phyloP scores from a whole-genome alignment of 2,113 vertebrate genomes.

The Uropsilus gracilis region DNA sequence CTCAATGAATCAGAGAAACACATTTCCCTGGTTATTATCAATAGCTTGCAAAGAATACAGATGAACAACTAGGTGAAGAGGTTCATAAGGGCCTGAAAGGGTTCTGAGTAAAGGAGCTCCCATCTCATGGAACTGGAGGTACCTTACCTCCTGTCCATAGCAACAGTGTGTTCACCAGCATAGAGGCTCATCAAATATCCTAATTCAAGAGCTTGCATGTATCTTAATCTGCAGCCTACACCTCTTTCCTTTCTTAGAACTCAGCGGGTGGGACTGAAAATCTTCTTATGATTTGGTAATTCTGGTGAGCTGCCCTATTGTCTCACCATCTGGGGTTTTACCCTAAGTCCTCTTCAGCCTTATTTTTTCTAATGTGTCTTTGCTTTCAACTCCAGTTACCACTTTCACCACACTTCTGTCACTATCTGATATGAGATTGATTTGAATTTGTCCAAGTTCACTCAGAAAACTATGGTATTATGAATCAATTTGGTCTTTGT shows the following conservation, averaged over 20 bases:
- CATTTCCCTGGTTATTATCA: not conserved
- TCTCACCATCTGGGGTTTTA: not conserved
- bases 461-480: too few relatives aligned
- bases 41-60: not conserved
- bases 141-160: too few relatives aligned
- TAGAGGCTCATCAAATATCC: not conserved
- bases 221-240: not conserved
- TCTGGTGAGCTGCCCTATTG: not conserved
- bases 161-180: not conserved
- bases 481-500: too few relatives aligned
- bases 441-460: too few relatives aligned
- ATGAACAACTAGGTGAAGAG: too few relatives aligned
- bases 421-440: too few relatives aligned
- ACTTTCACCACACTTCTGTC: not conserved
- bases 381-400: not conserved
- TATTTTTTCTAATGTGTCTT: not conserved
- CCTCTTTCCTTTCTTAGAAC: not conserved
- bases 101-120: not conserved
- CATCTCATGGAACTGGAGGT: not conserved
- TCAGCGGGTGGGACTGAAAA: not conserved
- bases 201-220: not conserved
- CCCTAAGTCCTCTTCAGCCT: not conserved
- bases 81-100: too few relatives aligned
- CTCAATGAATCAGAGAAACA: not conserved
- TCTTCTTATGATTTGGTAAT: not conserved